phyloP scores from a whole-genome alignment of 2,888 invertebrate genomes.

The Aromia moschata region DNA sequence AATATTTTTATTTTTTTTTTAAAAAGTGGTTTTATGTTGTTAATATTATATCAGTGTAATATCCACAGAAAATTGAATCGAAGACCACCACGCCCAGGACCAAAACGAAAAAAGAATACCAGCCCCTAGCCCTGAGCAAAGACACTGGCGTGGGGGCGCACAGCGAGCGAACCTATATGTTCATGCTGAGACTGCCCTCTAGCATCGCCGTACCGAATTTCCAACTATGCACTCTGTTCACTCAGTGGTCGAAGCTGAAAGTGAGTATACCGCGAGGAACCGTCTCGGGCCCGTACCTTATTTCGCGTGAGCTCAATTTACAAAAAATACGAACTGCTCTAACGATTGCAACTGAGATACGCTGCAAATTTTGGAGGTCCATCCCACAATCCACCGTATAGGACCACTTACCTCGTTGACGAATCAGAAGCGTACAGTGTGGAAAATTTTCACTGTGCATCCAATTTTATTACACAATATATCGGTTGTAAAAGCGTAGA shows the following conservation, averaged over 20 bases:
- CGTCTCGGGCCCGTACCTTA: neutral
- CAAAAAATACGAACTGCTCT: no score
- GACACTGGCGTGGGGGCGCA: conserved; percentile 48
- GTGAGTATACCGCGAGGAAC: conserved; percentile 29
- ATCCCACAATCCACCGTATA: no score
- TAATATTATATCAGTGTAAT: neutral
- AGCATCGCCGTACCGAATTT: conserved; percentile 43
- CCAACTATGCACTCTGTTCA: conserved; percentile 37
- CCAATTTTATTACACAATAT: no score
- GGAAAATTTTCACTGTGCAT: no score
- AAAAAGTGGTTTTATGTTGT: neutral
- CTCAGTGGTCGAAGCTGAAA: conserved; percentile 31
- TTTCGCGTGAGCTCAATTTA: no score
- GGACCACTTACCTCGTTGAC: no score
- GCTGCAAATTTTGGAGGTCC: no score
- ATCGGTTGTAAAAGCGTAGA: no score
- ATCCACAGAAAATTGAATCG: conserved; percentile 22
- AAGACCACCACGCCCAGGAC: conserved; percentile 35
- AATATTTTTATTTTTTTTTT: neutral
- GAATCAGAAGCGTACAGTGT: no score
- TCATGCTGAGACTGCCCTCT: conserved; percentile 42
- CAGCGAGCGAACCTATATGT: conserved; percentile 46
- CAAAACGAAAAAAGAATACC: conserved; percentile 34
- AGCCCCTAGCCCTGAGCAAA: conserved; percentile 26
- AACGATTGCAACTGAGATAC: no score